Conservation (phyloP, 2,113 vertebrate genomes). For the Tympanuchus pallidicinctus region DNA sequence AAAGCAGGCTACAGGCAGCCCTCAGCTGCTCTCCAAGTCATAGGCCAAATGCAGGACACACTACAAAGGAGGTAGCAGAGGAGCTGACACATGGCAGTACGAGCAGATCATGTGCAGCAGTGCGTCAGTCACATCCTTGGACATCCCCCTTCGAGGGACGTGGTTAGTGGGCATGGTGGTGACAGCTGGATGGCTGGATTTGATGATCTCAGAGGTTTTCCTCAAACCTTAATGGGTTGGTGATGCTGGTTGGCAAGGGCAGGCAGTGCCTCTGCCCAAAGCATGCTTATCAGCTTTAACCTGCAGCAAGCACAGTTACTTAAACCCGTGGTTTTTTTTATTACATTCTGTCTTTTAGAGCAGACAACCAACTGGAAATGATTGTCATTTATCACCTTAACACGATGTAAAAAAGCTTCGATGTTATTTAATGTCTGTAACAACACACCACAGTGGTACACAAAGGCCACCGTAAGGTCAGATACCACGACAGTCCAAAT, state of each 20-base stretch:
- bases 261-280: background rate
- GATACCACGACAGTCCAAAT: background rate
- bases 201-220: too few relatives aligned
- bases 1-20: background rate
- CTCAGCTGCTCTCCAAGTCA: background rate
- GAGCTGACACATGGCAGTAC: background rate
- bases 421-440: background rate
- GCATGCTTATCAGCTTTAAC: background rate
- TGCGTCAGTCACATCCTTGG: background rate
- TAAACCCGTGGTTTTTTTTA: constrained; percentile 39
- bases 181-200: too few relatives aligned
- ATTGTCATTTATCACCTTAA: background rate
- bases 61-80: background rate
- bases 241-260: background rate
- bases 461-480: background rate
- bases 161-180: too few relatives aligned
- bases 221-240: too few relatives aligned
- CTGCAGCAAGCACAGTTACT: background rate
- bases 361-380: background rate
- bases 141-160: background rate
- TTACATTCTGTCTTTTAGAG: constrained; percentile 41
- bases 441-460: rapidly evolving
- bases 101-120: background rate
- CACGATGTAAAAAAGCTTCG: background rate
- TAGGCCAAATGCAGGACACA: background rate